Evolutionary conservation across 2,113 vertebrate species (phyloP).

Genomic region (Scolopax mira): DNA sequence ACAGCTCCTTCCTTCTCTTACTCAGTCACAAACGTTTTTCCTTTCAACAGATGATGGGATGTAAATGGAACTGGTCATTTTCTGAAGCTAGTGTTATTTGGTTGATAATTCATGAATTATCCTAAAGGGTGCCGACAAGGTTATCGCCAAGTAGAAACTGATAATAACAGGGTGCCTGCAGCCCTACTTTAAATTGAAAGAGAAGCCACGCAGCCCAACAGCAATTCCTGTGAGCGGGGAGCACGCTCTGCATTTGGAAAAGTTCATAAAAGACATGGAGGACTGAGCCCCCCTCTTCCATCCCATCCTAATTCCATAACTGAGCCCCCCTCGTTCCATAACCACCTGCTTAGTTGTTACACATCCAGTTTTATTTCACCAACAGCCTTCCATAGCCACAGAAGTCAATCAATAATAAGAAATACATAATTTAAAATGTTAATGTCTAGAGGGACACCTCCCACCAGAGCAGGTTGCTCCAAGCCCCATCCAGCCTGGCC

Average conservation of each 20-base stretch:
- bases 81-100: constrained; percentile 55
- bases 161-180: not conserved
- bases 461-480: no score
- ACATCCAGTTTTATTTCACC: not conserved
- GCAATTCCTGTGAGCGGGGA: not conserved
- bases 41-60: constrained; percentile 60
- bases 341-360: not conserved
- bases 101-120: not conserved
- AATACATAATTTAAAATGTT: not conserved
- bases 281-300: not conserved
- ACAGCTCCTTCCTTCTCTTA: constrained; percentile 68
- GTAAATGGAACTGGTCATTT: constrained; percentile 69
- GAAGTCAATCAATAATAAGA: not conserved
- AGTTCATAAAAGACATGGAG: not conserved
- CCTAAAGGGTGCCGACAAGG: not conserved
- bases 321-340: not conserved
- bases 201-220: not conserved
- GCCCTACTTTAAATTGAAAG: not conserved
- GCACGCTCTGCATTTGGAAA: not conserved
- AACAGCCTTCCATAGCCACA: not conserved
- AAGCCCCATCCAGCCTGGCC: no score
- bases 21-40: constrained; percentile 59
- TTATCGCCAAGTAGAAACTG: not conserved
- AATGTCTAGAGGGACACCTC: not conserved
- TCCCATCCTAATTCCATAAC: not conserved